A percentile compares a stretch with the other conserved stretches of the same genome.
Conservation (phyloP, 1,140 invertebrate genomes). For the Cotesia glomerata region DNA sequence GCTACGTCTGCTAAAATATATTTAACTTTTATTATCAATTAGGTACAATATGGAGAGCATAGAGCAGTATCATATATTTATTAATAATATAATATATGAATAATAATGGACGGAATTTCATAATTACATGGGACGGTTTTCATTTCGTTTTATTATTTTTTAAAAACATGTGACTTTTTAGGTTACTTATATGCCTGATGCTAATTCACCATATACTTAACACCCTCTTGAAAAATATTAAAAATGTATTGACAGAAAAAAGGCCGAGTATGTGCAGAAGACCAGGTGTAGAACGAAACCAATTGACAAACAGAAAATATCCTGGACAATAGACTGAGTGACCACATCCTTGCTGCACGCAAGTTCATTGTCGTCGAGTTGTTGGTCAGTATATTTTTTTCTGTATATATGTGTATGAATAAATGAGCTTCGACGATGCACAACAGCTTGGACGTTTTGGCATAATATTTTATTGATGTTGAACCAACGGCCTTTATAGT, state of each 20-base stretch:
- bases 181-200: background rate
- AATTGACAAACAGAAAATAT: constrained; percentile 28
- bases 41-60: too few relatives aligned
- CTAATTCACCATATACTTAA: constrained; percentile 18
- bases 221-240: background rate
- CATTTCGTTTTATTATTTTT: background rate
- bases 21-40: too few relatives aligned
- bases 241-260: constrained; percentile 23
- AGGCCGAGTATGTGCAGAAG: background rate
- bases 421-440: background rate
- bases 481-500: constrained; percentile 10
- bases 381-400: too few relatives aligned
- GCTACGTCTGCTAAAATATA: too few relatives aligned
- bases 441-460: constrained; percentile 25
- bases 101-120: background rate
- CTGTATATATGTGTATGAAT: too few relatives aligned
- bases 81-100: background rate
- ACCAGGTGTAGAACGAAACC: constrained; percentile 37
- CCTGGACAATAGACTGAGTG: constrained; percentile 30
- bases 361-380: constrained; percentile 38
- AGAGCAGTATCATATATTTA: too few relatives aligned
- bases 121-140: background rate
- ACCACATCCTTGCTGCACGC: constrained; percentile 39
- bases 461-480: background rate
- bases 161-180: background rate